Evolutionary conservation across 2,797 vertebrate genomes (phyloP), one percentile per base, ranked within the genome.

Genomic region (Melanotaenia nigrans): DNA sequence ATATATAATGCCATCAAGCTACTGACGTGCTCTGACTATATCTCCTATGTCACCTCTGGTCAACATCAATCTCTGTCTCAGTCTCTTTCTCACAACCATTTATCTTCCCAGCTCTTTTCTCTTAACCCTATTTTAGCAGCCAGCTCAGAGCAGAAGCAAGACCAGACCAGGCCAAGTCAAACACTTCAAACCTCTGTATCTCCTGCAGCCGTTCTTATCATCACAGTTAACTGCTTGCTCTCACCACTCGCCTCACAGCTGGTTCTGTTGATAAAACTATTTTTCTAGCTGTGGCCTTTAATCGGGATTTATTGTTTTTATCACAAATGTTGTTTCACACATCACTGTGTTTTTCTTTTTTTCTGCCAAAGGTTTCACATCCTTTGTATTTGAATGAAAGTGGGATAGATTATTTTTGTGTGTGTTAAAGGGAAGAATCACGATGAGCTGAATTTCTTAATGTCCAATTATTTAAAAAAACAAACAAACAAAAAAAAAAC

Each of bases 191-290:
- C 20, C 61, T 73, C 73, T 51, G 74, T 81, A 80, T 89, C 84
- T 87, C 38, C 65, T 42, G 68, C 75, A 75, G 20, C 60, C 45
- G 54, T 73, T 56, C 77, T 84, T 88, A 88, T 90, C 85, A 65
- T 32, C 75, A 75, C 63, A 63, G 32, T 53, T 68, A 73, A 71
- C 68, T 57, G 60, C 68, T 80, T 16, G 32, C 73, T 67, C 70
- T 51, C 65, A 74, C 61, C 1, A 9, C 63, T 59, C 1, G 14
- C 40, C 68, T 75, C 67, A 71, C 85, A 81, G 66, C 70, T 75
- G 79, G 66, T 51, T 72, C 57, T 60, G 64, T 64, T 70, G 69
- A 75, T 73, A 68, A 77, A 83, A 76, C 72, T 28, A 38, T 70
- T 79, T 73, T 70, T 73, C 33, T 72, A 53, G 36, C 55, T 60